Evolutionary conservation across 2,888 invertebrate species (phyloP).

Genomic region (Alviniconcha strummeri): DNA sequence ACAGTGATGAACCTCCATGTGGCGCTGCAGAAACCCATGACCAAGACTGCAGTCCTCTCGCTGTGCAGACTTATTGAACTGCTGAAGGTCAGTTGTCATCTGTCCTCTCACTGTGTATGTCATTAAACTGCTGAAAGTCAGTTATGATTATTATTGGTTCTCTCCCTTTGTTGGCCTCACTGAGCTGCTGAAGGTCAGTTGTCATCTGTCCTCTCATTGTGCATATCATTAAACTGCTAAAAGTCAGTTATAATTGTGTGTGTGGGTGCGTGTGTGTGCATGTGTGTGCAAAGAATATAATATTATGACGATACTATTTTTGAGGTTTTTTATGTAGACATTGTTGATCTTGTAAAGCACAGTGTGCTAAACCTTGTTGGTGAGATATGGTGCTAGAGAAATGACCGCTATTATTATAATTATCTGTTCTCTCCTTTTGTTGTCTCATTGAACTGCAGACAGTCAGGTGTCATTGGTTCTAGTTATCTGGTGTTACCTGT

Average conservation of each 20-base stretch:
- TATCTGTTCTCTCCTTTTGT: conserved; percentile 82
- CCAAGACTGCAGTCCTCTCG: conserved; percentile 83
- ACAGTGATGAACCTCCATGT: conserved; percentile 82
- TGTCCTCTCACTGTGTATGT: neutral
- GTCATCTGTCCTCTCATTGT: neutral
- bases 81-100: conserved; percentile 77
- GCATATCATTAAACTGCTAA: conserved; percentile 3
- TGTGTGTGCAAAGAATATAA: neutral
- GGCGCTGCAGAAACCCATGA: conserved; percentile 84
- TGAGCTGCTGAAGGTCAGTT: conserved; percentile 83
- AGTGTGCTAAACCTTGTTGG: no score
- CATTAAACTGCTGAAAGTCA: neutral
- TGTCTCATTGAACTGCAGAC: conserved; percentile 88
- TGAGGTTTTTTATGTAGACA: no score
- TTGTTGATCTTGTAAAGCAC: no score
- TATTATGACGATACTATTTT: no score
- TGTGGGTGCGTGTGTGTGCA: neutral
- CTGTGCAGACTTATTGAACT: conserved; percentile 89
- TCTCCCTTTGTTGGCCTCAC: conserved; percentile 85
- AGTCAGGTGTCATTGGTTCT: conserved; percentile 51
- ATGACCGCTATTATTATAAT: no score
- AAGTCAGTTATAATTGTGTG: neutral
- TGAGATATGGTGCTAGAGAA: no score
- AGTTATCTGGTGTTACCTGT: no score
- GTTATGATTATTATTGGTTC: conserved; percentile 72